phyloP scores from a whole-genome alignment of 2,888 invertebrate species.

The Trichopoda pennipes region DNA sequence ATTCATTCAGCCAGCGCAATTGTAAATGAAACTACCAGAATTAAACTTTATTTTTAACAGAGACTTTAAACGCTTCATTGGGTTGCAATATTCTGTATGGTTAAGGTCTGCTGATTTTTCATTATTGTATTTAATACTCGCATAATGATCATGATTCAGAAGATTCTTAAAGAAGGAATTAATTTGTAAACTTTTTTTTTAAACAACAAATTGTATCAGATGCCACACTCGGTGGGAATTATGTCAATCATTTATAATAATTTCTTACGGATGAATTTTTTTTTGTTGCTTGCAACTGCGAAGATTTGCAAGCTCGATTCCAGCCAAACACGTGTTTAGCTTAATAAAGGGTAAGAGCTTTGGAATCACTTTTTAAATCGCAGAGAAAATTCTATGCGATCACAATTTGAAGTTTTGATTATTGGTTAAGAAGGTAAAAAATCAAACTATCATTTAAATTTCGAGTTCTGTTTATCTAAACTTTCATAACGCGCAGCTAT shows the following conservation, averaged over 20 bases:
- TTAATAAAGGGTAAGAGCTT: too few species aligned
- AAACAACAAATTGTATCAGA: not conserved
- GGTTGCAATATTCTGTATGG: slow-evolving; percentile 61
- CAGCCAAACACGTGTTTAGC: too few species aligned
- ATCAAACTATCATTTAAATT: too few species aligned
- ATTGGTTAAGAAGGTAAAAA: too few species aligned
- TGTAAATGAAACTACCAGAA: slow-evolving; percentile 3
- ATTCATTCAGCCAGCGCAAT: slow-evolving; percentile 16
- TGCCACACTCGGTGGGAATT: slow-evolving; percentile 44
- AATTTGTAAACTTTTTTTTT: slow-evolving; percentile 23
- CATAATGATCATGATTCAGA: slow-evolving; percentile 44
- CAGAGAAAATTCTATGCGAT: too few species aligned
- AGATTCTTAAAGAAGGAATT: slow-evolving; percentile 50
- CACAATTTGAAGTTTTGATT: too few species aligned
- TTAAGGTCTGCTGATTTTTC: slow-evolving; percentile 66
- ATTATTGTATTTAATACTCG: slow-evolving; percentile 60
- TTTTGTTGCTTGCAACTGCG: too few species aligned
- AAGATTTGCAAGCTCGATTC: too few species aligned
- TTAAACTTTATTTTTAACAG: slow-evolving; percentile 38
- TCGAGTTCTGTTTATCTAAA: too few species aligned
- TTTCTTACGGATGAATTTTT: too few species aligned
- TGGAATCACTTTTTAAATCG: too few species aligned
- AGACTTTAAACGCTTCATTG: slow-evolving; percentile 65
- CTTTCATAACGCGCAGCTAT: too few species aligned
- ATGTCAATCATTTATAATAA: slow-evolving; percentile 9